Evolutionary conservation across 2,888 invertebrate species (phyloP), one percentile per base, ranked within the genome.

Genomic region (Xylota sylvarum): DNA sequence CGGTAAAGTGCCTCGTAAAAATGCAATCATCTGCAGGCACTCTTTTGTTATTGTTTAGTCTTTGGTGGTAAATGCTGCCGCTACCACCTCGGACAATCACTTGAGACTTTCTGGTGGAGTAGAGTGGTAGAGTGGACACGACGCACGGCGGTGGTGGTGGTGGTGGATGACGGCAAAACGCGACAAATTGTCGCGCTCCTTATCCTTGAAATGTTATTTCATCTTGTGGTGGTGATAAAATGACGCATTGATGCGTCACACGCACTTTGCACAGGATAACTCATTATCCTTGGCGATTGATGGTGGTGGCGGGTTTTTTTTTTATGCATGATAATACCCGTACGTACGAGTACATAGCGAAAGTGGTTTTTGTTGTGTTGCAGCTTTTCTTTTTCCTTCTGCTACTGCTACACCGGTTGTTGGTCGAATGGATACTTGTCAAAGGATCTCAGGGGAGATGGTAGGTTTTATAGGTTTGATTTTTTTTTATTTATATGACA

Each of bases 11-110:
- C 86, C 87, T 89, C 88, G 88, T 89, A 89, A 89, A 89, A 89
- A 81, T 88, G 88, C 89, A 89, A 89, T 89, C 88, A 89, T 87
- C 85, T 89, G 89, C 88, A 88, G 88, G 86, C 88, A 87, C 83
- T 87, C 86, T 74, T 73, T 76, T 85, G 81, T 81, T 76, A 85
- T 85, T 85, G 85, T 81, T 85, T 62, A 67, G 81, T 82, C 85
- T 56, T 69, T n/a, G 56, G 70, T 64, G 23, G 23, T 77, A 65
- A n/a, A 65, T 73, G 40, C 48, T 17, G 58, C 48, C 65, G 37
- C 58, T 5, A 19, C 56, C 65, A 48, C 46, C 67, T 76, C 35
- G 76, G 70, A 84, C 84, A 85, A 37, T 58, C 80, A 70, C 80
- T 80, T 80, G 80, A 84, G 84, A 84, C 69, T 74, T 65, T 6